Evolutionary conservation across 2,888 invertebrate genomes (phyloP).

Genomic region (Himalopsyche kuldschensis): DNA sequence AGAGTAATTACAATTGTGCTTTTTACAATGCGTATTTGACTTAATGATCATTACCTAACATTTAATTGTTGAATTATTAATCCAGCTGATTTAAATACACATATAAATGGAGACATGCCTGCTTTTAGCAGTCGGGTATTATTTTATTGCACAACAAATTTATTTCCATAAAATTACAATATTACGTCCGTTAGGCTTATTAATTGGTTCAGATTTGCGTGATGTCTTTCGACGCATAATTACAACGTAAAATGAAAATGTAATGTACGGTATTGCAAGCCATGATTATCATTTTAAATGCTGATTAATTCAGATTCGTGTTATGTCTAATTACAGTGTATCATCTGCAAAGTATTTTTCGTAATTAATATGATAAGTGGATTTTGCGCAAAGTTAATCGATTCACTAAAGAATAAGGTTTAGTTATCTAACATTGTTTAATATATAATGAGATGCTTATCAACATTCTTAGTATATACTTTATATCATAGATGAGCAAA

Average conservation of each 20-base stretch:
- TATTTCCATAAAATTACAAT: neutral
- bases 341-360: neutral
- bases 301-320: neutral
- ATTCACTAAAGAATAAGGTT: too few relatives aligned
- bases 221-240: neutral
- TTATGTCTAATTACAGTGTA: neutral
- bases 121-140: neutral
- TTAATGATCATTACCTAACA: neutral
- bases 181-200: neutral
- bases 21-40: too few relatives aligned
- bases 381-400: neutral
- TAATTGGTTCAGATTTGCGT: neutral
- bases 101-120: neutral
- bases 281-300: neutral
- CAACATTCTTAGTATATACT: too few relatives aligned
- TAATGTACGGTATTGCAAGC: neutral
- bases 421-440: too few relatives aligned
- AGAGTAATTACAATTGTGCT: too few relatives aligned
- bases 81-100: neutral
- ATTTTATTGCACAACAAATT: neutral
- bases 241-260: neutral
- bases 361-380: neutral
- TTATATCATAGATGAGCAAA: too few relatives aligned
- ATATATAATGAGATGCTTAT: too few relatives aligned
- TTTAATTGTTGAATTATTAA: neutral